These are phyloP conservation scores for Acropternis orthonyx DNA, from an alignment of 2,797 vertebrate genomes.

Conservation along the genomic window DNA sequence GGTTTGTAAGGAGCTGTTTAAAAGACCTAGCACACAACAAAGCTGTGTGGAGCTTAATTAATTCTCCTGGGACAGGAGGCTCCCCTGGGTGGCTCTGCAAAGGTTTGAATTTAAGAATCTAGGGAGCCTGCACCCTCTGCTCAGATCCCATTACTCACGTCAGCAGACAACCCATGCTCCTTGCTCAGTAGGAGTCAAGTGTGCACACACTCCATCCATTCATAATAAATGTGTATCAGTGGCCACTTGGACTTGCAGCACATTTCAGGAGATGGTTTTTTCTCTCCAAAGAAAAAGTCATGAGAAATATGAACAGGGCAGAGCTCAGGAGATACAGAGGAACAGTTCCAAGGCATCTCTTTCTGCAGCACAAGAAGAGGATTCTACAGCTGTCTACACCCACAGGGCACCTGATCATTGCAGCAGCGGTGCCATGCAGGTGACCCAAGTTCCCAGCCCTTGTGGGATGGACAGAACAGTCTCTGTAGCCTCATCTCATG, in stretches of 20 bases:
- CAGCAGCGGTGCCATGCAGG: neutral
- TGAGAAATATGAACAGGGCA: neutral
- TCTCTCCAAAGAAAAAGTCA: neutral
- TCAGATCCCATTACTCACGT: neutral
- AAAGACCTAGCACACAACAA: neutral
- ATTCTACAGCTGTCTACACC: neutral
- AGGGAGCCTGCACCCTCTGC: slow-evolving; percentile 2
- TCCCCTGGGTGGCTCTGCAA: neutral
- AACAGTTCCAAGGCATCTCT: neutral
- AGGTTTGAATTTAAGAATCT: neutral
- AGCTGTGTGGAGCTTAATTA: slow-evolving; percentile 4
- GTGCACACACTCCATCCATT: neutral
- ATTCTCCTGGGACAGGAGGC: slow-evolving; percentile 1
- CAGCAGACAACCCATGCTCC: neutral
- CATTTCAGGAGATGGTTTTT: neutral
- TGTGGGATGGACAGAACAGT: neutral
- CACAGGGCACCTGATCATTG: neutral
- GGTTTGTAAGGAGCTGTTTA: neutral
- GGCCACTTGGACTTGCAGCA: fast-evolving
- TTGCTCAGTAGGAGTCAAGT: neutral
- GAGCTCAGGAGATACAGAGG: neutral
- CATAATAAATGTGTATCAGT: neutral
- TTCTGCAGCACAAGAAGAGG: neutral
- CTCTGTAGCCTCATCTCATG: neutral
- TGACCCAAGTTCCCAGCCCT: neutral